Evolutionary conservation across 2,113 vertebrate genomes (phyloP), one percentile per base, ranked within the genome.

Genomic region (Syngnathus scovelli): DNA sequence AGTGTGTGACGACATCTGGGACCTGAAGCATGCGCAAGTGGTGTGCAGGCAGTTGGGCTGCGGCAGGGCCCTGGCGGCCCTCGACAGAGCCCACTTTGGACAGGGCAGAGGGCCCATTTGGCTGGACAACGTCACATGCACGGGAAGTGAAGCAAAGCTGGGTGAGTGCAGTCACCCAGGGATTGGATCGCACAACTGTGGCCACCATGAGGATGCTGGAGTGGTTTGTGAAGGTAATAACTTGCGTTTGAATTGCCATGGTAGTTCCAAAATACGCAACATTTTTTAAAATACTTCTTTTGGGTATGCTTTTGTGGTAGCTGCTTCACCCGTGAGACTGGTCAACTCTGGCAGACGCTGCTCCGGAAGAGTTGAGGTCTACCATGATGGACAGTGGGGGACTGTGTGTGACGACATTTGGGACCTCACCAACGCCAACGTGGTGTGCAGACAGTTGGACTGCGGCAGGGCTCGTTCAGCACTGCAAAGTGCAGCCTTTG

Each of bases 1-100:
- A 0, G 82, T 86, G 58, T 87, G 86, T 74, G 80, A 86, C 7
- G 82, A 87, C 55, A 0, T 0, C 56, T 86, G 84, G 86, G 70
- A 41, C 63, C 5, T 70, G 62, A 0, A 2, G 1, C 66, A 88
- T 67, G 84, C 82, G 37, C 66, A 83, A 60, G 86, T 86, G 71
- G 82, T 83, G 72, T 87, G 86, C 9, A 83, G 78, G 66, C 84
- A 87, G 73, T 63, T 83, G 66, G 82, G 82, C 66, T 87, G 86
- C 78, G 81, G 86, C 16, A 77, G 51, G 23, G 79, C 38, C 2
- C 0, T 67, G 19, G 79, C 73, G 15, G 75, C 84, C 18, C 76
- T 27, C 61, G 0, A 0, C 0, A 0, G 0, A 0, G 79, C 81
- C 9, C 27, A 0, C 2, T 88, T 85, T 75, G 86, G 86, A 68